Conservation (phyloP, 1,140 invertebrate species). For the Stegodyphus mimosarum region DNA sequence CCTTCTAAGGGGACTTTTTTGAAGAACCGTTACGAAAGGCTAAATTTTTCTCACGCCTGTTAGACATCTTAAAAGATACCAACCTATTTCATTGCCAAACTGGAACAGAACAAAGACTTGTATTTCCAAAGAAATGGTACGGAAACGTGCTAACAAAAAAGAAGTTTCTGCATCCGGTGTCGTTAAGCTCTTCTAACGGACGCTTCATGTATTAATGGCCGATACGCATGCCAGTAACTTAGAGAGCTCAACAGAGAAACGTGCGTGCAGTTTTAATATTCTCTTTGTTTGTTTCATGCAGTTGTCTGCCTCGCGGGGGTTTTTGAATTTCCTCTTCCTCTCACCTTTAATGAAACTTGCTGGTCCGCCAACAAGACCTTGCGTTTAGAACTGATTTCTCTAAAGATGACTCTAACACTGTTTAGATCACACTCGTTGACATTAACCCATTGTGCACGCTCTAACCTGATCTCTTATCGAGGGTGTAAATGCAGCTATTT, state of each 20-base stretch:
- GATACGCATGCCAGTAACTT: slow-evolving; percentile 15
- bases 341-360: neutral
- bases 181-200: slow-evolving; percentile 40
- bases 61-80: no score
- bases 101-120: no score
- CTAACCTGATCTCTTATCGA: neutral
- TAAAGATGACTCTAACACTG: no score
- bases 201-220: slow-evolving; percentile 17
- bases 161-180: slow-evolving; percentile 25
- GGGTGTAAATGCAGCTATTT: neutral
- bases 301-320: neutral
- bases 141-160: slow-evolving; percentile 22
- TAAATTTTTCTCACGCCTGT: no score
- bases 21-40: no score
- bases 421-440: neutral
- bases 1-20: no score
- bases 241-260: slow-evolving; percentile 1
- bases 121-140: slow-evolving; percentile 4
- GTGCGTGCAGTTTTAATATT: slow-evolving; percentile 42
- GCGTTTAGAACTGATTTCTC: no score
- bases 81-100: no score
- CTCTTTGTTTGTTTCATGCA: slow-evolving; percentile 34
- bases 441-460: neutral
- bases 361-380: neutral
- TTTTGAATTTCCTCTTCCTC: slow-evolving; percentile 5